These are phyloP conservation scores for Sebastes baramenuke DNA, from an alignment of 2,797 vertebrate species.

Conservation along the genomic window DNA sequence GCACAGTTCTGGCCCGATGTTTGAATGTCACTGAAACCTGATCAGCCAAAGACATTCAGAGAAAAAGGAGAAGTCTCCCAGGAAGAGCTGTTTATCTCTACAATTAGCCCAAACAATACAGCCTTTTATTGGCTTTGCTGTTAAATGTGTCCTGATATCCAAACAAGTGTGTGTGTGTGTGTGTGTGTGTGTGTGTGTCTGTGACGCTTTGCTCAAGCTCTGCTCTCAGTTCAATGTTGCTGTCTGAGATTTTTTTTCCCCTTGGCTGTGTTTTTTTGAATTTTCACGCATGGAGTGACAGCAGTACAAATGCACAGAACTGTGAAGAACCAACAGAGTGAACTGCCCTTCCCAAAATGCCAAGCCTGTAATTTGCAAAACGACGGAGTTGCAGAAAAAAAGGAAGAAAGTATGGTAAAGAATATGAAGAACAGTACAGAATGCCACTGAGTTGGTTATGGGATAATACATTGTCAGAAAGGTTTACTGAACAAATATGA, in stretches of 20 bases:
- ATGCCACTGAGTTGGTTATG: not conserved
- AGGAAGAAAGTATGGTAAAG: not conserved
- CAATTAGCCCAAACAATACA: slow-evolving; percentile 51
- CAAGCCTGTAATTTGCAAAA: slow-evolving; percentile 69
- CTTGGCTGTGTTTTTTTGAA: slow-evolving; percentile 29
- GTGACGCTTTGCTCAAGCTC: not conserved
- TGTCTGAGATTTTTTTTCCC: slow-evolving; percentile 3
- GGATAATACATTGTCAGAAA: not conserved
- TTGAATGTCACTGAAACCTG: slow-evolving; percentile 65
- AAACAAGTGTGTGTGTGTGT: slow-evolving; percentile 3
- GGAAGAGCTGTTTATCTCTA: slow-evolving; percentile 52
- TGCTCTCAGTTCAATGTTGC: slow-evolving; percentile 26
- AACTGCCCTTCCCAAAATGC: slow-evolving; percentile 68
- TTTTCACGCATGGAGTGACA: slow-evolving; percentile 63
- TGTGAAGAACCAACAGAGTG: slow-evolving; percentile 68
- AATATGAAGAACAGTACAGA: not conserved
- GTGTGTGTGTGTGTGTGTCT: not conserved
- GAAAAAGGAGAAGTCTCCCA: slow-evolving; percentile 48
- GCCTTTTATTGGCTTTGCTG: slow-evolving; percentile 24
- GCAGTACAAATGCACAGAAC: slow-evolving; percentile 70
- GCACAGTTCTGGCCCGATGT: slow-evolving; percentile 24
- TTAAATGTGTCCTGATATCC: slow-evolving; percentile 27
- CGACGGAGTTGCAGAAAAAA: slow-evolving; percentile 3
- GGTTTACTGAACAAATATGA: not conserved
- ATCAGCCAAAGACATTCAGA: slow-evolving; percentile 50